Conservation (phyloP, 2,113 vertebrate species). For the Aythya baeri region DNA sequence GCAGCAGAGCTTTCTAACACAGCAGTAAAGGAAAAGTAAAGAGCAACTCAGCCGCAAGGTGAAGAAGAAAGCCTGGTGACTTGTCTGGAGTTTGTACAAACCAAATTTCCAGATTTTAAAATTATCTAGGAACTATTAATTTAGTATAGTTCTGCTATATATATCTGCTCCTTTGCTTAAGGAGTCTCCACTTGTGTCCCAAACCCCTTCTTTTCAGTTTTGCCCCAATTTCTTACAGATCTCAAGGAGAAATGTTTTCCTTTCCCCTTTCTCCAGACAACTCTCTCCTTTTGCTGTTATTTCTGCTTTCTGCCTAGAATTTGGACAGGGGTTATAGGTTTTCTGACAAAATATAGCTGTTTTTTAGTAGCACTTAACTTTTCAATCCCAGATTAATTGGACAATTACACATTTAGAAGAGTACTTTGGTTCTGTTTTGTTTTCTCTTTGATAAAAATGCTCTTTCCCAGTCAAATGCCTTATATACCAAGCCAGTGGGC, state of each 20-base stretch:
- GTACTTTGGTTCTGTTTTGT: background rate
- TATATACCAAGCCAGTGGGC: background rate
- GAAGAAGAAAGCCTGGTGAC: background rate
- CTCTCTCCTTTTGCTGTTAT: background rate
- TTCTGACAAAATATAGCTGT: background rate
- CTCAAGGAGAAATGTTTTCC: background rate
- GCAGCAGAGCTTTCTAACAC: background rate
- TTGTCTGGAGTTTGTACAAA: background rate
- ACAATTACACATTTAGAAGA: background rate
- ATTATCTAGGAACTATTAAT: background rate
- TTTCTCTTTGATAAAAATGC: background rate
- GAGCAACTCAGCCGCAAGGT: background rate
- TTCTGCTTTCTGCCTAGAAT: background rate
- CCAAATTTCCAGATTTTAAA: background rate
- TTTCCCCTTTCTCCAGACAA: rapidly evolving
- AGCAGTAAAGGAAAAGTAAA: background rate
- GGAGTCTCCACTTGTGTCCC: background rate
- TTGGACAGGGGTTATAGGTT: background rate
- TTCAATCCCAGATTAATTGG: constrained; percentile 22
- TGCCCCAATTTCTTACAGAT: background rate
- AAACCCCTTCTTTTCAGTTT: background rate
- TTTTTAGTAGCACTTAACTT: background rate
- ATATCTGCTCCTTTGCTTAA: background rate
- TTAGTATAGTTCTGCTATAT: background rate
- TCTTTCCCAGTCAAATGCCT: constrained; percentile 28